Evolutionary conservation across 2,888 invertebrate species (phyloP).

Genomic region (Sceliomorpha sp.): DNA sequence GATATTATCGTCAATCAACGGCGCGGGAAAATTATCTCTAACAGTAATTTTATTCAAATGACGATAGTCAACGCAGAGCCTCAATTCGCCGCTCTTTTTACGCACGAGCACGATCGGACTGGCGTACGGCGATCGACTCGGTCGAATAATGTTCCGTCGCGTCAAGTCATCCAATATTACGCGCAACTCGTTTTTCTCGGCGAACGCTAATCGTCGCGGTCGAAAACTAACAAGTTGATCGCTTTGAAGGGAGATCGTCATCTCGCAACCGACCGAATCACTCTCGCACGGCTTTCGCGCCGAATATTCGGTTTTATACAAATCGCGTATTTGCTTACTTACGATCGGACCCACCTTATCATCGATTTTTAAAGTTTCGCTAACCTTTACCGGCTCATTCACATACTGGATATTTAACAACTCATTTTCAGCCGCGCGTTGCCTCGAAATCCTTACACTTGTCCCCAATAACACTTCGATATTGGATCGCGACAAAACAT

Average conservation of each 20-base stretch:
- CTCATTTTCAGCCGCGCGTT: too few species aligned
- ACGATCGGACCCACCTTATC: too few species aligned
- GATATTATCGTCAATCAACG: constrained; percentile 14
- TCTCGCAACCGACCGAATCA: background rate
- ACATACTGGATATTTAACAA: too few species aligned
- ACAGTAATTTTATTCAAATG: constrained; percentile 13
- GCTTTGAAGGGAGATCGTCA: too few species aligned
- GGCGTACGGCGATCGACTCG: constrained; percentile 10
- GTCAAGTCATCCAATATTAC: too few species aligned
- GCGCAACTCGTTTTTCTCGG: too few species aligned
- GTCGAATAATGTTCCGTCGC: constrained; percentile 2
- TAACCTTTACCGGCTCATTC: too few species aligned
- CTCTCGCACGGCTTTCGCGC: too few species aligned
- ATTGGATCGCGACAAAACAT: constrained; percentile 7
- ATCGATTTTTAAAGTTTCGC: too few species aligned
- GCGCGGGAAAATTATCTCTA: constrained; percentile 8
- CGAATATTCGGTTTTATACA: too few species aligned
- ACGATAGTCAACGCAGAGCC: constrained; percentile 16
- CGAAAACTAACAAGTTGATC: background rate
- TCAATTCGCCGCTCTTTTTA: constrained; percentile 9
- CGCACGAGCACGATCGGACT: constrained; percentile 11
- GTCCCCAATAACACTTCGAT: background rate
- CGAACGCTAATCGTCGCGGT: background rate
- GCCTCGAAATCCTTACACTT: too few species aligned
- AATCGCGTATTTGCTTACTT: too few species aligned